A percentile compares a stretch with the other conserved stretches of the same genome.
These are phyloP conservation scores for Pedetes capensis DNA, from an alignment of 2,113 vertebrate genomes.

Conservation along the genomic window DNA sequence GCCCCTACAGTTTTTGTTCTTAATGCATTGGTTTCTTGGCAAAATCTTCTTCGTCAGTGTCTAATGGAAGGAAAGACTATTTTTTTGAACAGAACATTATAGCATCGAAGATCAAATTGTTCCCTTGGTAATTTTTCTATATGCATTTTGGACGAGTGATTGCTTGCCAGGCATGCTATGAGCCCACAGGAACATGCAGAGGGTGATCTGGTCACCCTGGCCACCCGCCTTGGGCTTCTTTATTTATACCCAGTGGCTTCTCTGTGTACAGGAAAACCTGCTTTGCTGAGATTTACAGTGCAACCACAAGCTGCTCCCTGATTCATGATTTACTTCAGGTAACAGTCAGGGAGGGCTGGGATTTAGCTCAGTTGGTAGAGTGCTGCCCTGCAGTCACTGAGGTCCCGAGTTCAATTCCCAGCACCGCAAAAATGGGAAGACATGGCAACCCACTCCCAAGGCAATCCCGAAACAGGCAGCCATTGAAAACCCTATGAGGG, in stretches of 20 bases:
- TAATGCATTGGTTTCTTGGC: not conserved
- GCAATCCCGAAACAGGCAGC: too few species aligned
- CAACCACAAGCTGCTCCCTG: not conserved
- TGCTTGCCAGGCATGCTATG: accelerated
- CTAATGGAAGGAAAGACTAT: not conserved
- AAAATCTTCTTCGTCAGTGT: not conserved
- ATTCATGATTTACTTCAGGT: not conserved
- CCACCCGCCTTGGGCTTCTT: accelerated
- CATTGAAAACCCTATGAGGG: too few species aligned
- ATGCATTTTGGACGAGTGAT: not conserved
- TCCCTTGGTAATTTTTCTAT: not conserved
- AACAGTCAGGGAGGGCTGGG: too few species aligned
- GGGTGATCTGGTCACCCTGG: accelerated
- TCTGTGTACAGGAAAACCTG: accelerated
- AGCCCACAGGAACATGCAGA: accelerated
- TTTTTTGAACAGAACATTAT: not conserved
- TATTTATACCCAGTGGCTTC: accelerated
- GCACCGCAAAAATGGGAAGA: too few species aligned
- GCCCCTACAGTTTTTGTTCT: too few species aligned
- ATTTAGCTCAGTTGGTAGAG: too few species aligned
- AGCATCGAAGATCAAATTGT: not conserved
- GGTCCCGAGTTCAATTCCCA: too few species aligned
- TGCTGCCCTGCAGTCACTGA: too few species aligned
- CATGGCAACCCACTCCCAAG: too few species aligned
- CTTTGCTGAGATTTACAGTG: not conserved